Base-by-base conservation (phyloP, 2,113 vertebrate species). In the Motacilla tschutschensis region DNA sequence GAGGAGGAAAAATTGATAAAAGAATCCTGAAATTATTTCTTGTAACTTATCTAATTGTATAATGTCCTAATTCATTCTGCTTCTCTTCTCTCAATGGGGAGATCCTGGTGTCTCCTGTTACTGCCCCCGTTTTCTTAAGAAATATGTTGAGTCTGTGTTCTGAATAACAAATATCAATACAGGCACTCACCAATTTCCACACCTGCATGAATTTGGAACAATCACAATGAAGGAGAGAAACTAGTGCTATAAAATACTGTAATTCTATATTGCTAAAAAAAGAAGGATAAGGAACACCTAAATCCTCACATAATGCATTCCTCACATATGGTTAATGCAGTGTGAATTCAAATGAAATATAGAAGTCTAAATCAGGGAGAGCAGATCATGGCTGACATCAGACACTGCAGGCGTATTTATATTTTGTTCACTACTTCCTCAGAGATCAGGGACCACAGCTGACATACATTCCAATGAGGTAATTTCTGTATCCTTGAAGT, bases 341-440 rank as follows among this genome's bases (percentile, higher is more conserved):
- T 87, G 77, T 65, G 58, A 78, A 85, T 91, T 83, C 43, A 91
- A 78, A 85, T 79, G 54, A 88, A 88, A 93, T 83, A 69, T 6
- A 75, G 58, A 85, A 83, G 40, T 54, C 63, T 78, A 79, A 89
- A 92, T 21, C 43, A 65, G 38, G 31, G 69, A 89, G 8, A 92
- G n/a, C 24, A 83, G 62, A 70, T 66, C 65, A 71, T 38, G 33
- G 38, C 58, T 85, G 79, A 83, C 62, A 87, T 80, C 62, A 87
- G 54, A 41, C 31, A 85, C 41, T 72, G 46, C 50, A 71, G 50
- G 14, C 44, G 60, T 70, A 59, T 89, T 85, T 86, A 29, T 76
- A 63, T 93, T 88, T 90, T 82, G 53, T 85, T 79, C 57, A 67
- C 8, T 76, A 64, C 54, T 93, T 92, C 79, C 57, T 79, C 75